Conservation (phyloP, 1,140 invertebrate species). For the Leptopilina clavipes region DNA sequence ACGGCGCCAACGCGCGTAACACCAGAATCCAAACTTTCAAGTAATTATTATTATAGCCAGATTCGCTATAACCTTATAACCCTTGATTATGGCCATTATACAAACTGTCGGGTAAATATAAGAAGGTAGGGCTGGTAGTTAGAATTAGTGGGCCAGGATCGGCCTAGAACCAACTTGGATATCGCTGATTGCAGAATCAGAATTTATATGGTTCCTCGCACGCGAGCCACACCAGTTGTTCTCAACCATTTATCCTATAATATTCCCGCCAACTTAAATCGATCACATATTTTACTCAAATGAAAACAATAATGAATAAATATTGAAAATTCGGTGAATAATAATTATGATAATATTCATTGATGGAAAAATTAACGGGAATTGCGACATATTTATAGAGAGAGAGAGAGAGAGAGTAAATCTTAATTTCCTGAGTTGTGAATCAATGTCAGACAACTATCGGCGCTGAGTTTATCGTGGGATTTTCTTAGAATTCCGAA, state of each 20-base stretch:
- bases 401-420: background rate
- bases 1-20: slow-evolving; percentile 32
- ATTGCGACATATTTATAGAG: too few relatives aligned
- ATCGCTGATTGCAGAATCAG: slow-evolving; percentile 73
- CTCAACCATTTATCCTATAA: slow-evolving; percentile 56
- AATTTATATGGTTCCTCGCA: slow-evolving; percentile 73
- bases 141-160: slow-evolving; percentile 71
- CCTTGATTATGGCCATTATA: slow-evolving; percentile 72
- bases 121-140: slow-evolving; percentile 68
- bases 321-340: background rate
- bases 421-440: background rate
- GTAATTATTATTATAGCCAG: slow-evolving; percentile 68
- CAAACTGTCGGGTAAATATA: slow-evolving; percentile 70
- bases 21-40: slow-evolving; percentile 59
- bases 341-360: too few relatives aligned
- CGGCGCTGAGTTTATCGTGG: slow-evolving; percentile 48
- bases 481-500: slow-evolving; percentile 57
- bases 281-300: too few relatives aligned
- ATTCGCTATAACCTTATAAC: slow-evolving; percentile 69
- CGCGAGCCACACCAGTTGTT: slow-evolving; percentile 66
- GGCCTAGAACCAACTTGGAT: slow-evolving; percentile 72
- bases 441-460: slow-evolving; percentile 18
- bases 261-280: background rate
- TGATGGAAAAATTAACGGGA: too few relatives aligned
- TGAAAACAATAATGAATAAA: background rate